These are phyloP conservation scores for Rhopalosiphum padi DNA, from an alignment of 1,140 invertebrate species.

Conservation along the genomic window DNA sequence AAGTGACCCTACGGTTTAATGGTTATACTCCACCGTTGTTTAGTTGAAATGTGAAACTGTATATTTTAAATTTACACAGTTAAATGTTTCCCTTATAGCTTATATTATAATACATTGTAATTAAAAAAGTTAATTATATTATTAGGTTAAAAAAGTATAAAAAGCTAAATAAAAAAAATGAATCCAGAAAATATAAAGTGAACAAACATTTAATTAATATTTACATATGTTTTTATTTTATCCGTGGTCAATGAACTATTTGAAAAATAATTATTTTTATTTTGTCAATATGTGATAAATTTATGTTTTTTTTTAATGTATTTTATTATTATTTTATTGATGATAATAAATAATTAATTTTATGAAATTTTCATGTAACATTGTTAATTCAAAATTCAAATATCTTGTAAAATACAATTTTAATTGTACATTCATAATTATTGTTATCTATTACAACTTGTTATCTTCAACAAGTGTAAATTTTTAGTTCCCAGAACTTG, in stretches of 20 bases:
- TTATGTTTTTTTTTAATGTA: background rate
- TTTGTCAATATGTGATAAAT: background rate
- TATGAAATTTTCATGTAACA: no score
- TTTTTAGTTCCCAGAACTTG: background rate
- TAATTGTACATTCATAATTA: background rate
- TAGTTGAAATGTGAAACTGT: background rate
- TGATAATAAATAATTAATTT: background rate
- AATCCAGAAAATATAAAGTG: background rate
- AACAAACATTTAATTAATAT: background rate
- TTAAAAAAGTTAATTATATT: constrained; percentile 20
- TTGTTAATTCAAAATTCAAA: background rate
- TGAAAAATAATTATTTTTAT: background rate
- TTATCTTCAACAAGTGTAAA: background rate
- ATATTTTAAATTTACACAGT: background rate
- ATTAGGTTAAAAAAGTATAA: constrained; percentile 1
- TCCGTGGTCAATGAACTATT: background rate
- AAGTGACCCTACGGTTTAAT: constrained; percentile 34
- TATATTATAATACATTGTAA: background rate
- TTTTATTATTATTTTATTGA: background rate
- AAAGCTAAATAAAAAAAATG: background rate
- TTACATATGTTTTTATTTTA: background rate
- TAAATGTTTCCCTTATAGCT: background rate
- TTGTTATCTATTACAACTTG: background rate
- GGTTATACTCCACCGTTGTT: background rate
- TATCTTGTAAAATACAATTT: background rate